A percentile compares a stretch with the other conserved stretches of the same genome.
Conservation (phyloP, 2,888 invertebrate genomes). For the Philhelius pedissequus region DNA sequence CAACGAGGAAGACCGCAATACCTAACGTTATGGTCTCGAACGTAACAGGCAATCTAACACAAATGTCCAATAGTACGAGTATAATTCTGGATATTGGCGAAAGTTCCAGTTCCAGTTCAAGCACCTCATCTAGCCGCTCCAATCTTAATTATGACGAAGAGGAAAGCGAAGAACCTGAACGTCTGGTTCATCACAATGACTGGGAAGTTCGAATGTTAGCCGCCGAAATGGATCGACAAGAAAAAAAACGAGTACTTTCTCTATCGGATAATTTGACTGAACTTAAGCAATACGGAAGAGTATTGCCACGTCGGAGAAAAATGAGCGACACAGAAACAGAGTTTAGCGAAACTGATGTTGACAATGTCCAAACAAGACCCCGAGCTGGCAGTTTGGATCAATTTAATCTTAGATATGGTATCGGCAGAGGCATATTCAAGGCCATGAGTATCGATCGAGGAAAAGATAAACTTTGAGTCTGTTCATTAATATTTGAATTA, state of each 20-base stretch:
- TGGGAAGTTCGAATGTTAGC: conserved; percentile 91
- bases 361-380: conserved; percentile 72
- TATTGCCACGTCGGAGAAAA: conserved; percentile 75
- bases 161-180: conserved; percentile 72
- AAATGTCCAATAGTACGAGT: conserved; percentile 77
- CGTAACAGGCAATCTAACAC: conserved; percentile 79
- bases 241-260: conserved; percentile 76
- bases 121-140: conserved; percentile 75
- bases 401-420: conserved; percentile 76
- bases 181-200: conserved; percentile 79
- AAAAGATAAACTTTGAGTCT: conserved; percentile 79
- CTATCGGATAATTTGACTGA: conserved; percentile 74
- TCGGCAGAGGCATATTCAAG: conserved; percentile 76
- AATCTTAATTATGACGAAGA: conserved; percentile 74
- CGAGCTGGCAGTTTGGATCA: conserved; percentile 78
- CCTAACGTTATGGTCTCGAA: conserved; percentile 73
- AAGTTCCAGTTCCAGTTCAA: conserved; percentile 76
- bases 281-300: conserved; percentile 72
- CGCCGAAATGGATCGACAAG: conserved; percentile 84
- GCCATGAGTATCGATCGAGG: conserved; percentile 79
- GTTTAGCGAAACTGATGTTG: conserved; percentile 75
- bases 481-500: conserved; percentile 69
- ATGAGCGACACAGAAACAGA: conserved; percentile 78
- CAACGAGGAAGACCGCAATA: conserved; percentile 66
- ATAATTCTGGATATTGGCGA: conserved; percentile 77